phyloP scores from a whole-genome alignment of 2,113 vertebrate species.

The Salvelinus namaycush region DNA sequence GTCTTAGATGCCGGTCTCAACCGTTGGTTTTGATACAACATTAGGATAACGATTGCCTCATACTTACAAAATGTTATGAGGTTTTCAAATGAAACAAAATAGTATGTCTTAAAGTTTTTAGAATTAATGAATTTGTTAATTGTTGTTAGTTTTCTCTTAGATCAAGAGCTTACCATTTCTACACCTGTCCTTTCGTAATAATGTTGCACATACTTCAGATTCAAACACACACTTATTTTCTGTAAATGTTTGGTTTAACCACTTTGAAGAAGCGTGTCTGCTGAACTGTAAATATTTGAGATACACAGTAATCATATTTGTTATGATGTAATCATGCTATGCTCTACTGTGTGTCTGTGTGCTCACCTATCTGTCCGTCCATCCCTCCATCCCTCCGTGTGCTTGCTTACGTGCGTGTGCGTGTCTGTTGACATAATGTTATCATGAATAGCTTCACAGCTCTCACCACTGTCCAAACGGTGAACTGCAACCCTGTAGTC shows the following conservation, averaged over 20 bases:
- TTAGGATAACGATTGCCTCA: not conserved
- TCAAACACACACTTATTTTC: too few species aligned
- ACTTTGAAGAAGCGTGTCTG: too few species aligned
- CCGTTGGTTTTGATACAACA: not conserved
- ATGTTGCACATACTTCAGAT: too few species aligned
- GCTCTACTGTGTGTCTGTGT: constrained; percentile 2
- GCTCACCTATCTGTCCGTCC: not conserved
- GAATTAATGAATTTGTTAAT: not conserved
- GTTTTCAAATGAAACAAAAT: not conserved
- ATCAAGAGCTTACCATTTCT: too few species aligned
- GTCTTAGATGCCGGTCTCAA: too few species aligned
- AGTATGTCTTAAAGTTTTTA: not conserved
- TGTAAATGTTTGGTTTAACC: too few species aligned
- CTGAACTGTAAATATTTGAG: too few species aligned
- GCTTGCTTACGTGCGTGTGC: not conserved
- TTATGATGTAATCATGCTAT: too few species aligned
- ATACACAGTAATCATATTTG: too few species aligned
- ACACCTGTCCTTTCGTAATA: too few species aligned
- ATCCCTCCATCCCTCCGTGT: constrained; percentile 12
- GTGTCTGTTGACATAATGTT: not conserved
- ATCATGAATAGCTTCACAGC: not conserved
- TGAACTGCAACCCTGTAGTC: not conserved
- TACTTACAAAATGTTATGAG: not conserved
- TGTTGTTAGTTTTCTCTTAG: not conserved
- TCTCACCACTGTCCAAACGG: not conserved